Percentiles rank a stretch among this genome's conserved stretches.
These are phyloP conservation scores for Drosophila setifemur DNA, from an alignment of 1,140 invertebrate genomes.

Conservation along the genomic window DNA sequence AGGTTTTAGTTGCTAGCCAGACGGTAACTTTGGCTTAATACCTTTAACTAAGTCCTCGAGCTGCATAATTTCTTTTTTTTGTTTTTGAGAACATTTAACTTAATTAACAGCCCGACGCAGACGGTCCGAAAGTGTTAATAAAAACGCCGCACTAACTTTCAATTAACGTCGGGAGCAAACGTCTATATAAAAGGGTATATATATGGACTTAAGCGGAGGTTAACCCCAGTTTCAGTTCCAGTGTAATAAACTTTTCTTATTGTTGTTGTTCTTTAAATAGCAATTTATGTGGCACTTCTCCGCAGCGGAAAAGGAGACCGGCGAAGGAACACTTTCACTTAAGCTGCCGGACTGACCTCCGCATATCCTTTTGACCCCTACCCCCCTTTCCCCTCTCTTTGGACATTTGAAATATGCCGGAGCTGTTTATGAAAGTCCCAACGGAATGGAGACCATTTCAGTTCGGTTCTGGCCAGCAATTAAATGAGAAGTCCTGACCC, in stretches of 20 bases:
- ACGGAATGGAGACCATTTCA: slow-evolving; percentile 13
- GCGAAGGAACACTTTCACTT: slow-evolving; percentile 62
- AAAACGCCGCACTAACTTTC: slow-evolving; percentile 74
- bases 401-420: slow-evolving; percentile 72
- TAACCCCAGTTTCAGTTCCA: slow-evolving; percentile 20
- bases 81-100: slow-evolving; percentile 67
- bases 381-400: slow-evolving; percentile 6
- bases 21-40: slow-evolving; percentile 47
- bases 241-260: slow-evolving; percentile 58
- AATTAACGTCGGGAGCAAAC: slow-evolving; percentile 59
- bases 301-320: neutral
- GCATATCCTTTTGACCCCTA: neutral
- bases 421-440: slow-evolving; percentile 46
- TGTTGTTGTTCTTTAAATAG: slow-evolving; percentile 68
- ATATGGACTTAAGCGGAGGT: slow-evolving; percentile 30
- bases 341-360: slow-evolving; percentile 17
- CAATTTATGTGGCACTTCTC: slow-evolving; percentile 65
- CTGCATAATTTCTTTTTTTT: slow-evolving; percentile 31
- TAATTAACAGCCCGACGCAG: slow-evolving; percentile 54
- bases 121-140: slow-evolving; percentile 61
- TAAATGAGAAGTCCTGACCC: slow-evolving; percentile 23
- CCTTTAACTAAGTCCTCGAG: slow-evolving; percentile 47
- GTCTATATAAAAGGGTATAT: slow-evolving; percentile 1
- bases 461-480: slow-evolving; percentile 47
- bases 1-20: slow-evolving; percentile 23